A percentile compares a stretch with the other conserved stretches of the same genome.
Evolutionary conservation across 2,888 invertebrate genomes (phyloP).

Genomic region (Eristalinus sepulchralis): DNA sequence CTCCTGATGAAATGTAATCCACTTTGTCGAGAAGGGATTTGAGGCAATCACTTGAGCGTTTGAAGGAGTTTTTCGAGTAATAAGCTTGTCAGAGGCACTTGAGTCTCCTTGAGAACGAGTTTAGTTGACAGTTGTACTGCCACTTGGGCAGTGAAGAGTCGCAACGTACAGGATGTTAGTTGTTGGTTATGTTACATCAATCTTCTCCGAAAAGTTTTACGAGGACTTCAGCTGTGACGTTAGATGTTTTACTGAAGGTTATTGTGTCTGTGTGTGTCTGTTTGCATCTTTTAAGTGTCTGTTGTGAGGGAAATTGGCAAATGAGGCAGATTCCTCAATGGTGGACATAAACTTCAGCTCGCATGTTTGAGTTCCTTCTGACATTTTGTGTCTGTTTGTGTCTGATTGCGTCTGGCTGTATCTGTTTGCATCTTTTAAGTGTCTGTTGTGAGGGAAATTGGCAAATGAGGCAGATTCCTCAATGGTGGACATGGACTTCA

Average conservation of each 20-base stretch:
- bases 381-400: no score
- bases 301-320: neutral
- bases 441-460: neutral
- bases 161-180: neutral
- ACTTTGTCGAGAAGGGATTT: conserved; percentile 19
- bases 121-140: neutral
- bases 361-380: no score
- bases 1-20: conserved; percentile 26
- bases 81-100: neutral
- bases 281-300: neutral
- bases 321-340: no score
- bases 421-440: neutral
- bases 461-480: no score
- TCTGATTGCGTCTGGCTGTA: no score
- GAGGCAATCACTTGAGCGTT: conserved; percentile 8
- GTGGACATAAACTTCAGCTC: no score
- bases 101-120: neutral
- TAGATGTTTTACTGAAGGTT: neutral
- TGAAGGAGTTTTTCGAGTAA: conserved; percentile 2
- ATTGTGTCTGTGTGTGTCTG: no score
- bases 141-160: neutral
- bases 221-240: neutral
- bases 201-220: neutral
- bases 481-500: no score
- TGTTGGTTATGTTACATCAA: neutral